Evolutionary conservation across 1,140 invertebrate genomes (phyloP), one percentile per base, ranked within the genome.

Genomic region (Lepidurus packardi): DNA sequence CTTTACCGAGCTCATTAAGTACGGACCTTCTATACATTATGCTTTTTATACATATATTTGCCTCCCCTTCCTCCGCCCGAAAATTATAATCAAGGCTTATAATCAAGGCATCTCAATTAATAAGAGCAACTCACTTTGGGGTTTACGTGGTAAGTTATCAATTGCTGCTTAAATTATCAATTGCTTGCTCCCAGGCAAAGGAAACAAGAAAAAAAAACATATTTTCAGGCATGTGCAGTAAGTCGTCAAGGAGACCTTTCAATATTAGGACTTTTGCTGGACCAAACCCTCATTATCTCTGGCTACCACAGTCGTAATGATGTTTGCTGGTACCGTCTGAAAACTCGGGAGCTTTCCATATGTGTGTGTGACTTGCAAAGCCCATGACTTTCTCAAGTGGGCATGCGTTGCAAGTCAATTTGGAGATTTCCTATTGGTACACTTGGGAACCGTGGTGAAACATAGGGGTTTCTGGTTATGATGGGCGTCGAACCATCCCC

Each of bases 401-500:
- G 53, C 53, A 65, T 65, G 53, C 53, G 53, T 65, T 65, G 9
- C 34, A 21, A 65, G 53, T 65, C 53, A 65, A 65, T n/a, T 65
- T 65, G 53, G 53, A 65, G 53, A 65, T 65, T 65, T 65, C 53
- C 53, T 65, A 65, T 65, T 65, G 53, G 53, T 65, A 21, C 21
- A 21, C 53, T 65, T 21, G 34, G 34, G 21, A 65, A 65, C 53
- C 16, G 21, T 65, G 21, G 21, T 65, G 53, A 65, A 65, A 65
- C 53, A 11, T 21, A 21, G 53, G 53, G 53, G 53, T 65, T 7
- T 13, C 6, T 13, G 53, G 53, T 21, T 13, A 65, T 65, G 53
- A n/a, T 65, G 53, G 53, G 53, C 53, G 53, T 65, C 53, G 53
- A 65, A 65, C 53, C 53, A 21, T 65, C 53, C 45, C 34, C 34